Evolutionary conservation across 2,113 vertebrate genomes (phyloP).

Genomic region (Burhinus bistriatus): DNA sequence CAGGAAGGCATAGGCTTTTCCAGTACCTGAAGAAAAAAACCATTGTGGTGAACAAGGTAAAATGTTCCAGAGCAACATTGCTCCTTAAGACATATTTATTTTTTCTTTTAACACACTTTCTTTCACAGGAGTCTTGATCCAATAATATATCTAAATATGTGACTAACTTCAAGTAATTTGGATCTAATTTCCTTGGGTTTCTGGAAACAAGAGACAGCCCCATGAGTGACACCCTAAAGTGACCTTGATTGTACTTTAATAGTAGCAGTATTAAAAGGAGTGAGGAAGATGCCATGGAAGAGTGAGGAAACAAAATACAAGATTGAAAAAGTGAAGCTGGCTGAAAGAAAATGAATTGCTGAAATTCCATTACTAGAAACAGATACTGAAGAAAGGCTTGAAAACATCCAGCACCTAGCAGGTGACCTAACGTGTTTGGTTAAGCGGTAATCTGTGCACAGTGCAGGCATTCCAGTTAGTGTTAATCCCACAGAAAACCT

Average conservation of each 20-base stretch:
- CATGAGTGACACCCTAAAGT: neutral
- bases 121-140: neutral
- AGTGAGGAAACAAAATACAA: neutral
- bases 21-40: neutral
- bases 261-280: neutral
- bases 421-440: too few species aligned
- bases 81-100: neutral
- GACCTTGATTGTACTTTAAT: neutral
- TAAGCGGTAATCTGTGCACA: too few species aligned
- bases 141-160: neutral
- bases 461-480: neutral
- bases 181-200: neutral
- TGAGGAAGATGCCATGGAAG: neutral
- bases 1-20: neutral
- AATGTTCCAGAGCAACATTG: neutral
- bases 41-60: neutral
- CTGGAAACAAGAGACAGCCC: neutral
- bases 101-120: neutral
- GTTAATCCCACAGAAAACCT: neutral
- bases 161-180: neutral
- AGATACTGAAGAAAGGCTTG: neutral
- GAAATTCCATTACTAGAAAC: neutral
- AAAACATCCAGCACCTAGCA: neutral
- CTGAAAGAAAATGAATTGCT: neutral
- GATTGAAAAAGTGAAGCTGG: neutral